These are phyloP conservation scores for Horisme vitalbata DNA, from an alignment of 2,888 invertebrate genomes.

Conservation along the genomic window DNA sequence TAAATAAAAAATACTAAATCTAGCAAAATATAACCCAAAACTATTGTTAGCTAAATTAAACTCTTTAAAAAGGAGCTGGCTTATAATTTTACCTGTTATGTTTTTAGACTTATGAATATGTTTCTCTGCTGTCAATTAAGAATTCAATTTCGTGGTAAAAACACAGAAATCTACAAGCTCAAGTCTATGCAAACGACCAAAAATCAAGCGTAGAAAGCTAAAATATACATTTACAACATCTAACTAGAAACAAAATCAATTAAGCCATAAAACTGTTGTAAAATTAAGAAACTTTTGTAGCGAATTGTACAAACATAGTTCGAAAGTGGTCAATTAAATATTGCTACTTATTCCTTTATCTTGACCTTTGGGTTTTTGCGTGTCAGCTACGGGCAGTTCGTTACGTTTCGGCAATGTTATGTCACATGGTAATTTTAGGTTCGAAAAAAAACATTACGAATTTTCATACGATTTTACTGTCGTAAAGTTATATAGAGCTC, in stretches of 20 bases:
- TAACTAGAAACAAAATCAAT: conserved; percentile 20
- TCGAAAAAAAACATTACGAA: conserved; percentile 23
- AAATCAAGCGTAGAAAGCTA: conserved; percentile 6
- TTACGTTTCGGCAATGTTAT: conserved; percentile 34
- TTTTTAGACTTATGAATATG: no score
- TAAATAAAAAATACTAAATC: no score
- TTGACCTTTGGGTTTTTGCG: conserved; percentile 34
- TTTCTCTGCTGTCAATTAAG: no score
- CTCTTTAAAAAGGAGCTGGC: no score
- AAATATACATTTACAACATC: conserved; percentile 14
- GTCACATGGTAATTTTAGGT: conserved; percentile 30
- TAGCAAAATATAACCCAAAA: no score
- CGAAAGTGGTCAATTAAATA: conserved; percentile 35
- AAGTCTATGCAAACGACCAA: no score
- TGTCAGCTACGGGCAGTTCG: conserved; percentile 29
- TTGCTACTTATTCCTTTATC: conserved; percentile 27
- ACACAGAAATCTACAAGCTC: no score
- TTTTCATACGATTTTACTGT: conserved; percentile 22
- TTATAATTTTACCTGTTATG: no score
- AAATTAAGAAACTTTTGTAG: conserved; percentile 20
- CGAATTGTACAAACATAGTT: conserved; percentile 29
- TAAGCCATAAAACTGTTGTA: conserved; percentile 15
- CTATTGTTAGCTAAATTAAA: no score
- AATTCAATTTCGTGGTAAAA: no score
- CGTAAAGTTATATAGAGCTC: neutral